Base-by-base conservation (phyloP, 2,888 invertebrate species). In the Petrolisthes manimaculis region DNA sequence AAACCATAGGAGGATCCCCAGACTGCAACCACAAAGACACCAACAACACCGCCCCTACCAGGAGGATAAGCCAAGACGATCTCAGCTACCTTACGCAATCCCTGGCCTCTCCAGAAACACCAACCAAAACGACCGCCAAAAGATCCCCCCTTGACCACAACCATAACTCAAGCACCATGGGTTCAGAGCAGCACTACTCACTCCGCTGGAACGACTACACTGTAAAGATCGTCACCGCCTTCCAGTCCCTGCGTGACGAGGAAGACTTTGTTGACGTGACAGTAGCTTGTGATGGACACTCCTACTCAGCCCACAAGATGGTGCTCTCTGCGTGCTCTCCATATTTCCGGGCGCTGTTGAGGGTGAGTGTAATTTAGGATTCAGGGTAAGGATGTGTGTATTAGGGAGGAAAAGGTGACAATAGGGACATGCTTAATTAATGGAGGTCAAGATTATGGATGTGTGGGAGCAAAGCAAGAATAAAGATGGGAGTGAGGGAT, bases 241-340 rank as follows among this genome's bases (percentile, higher is more conserved):
- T 91, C 84, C 90, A 91, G 86, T 89, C 90, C 3, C 84, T 91
- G 24, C 51, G 91, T 55, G 88, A 89, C 75, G 91, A 91, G 79
- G 89, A 91, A 67, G 91, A 91, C 79, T 91, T 91, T 89, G 91
- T 91, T 83, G 91, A 91, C 80, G 91, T 91, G 55, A 91, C 91
- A 3, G 89, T 91, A 71, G 91, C 91, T 51, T 91, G 91, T 80
- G 91, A 91, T 24, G 90, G 91, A 37, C 90, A 89, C 80, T 90
- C 90, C 79, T 89, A 90, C 85, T 86, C 88, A 21, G 91, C 90
- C n/a, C 91, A 91, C 81, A 90, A 88, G 82, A 90, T 91, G 91
- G 91, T 91, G 85, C 89, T 91, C 9, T 91, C 90, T 18, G 90
- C 90, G 21, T 91, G 91, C 83, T 90, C 90, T 69, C 91, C 91